Evolutionary conservation across 2,888 invertebrate species (phyloP).

Genomic region (Cecidostiba fungosa): DNA sequence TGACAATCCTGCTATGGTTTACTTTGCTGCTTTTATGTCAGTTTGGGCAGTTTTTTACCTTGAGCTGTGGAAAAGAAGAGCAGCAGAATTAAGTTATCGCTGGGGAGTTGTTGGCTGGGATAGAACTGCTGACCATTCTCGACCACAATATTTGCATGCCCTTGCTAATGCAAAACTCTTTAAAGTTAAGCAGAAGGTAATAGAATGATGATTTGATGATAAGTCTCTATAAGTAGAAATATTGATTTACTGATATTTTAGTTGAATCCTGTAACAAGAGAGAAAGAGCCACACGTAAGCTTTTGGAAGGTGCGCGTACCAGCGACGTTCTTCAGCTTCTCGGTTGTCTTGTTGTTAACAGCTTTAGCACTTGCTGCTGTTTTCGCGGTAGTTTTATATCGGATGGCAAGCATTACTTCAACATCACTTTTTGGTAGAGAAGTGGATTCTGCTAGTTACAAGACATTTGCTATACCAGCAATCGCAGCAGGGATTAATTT

Average conservation of each 20-base stretch:
- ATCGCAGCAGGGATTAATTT: slow-evolving; percentile 91
- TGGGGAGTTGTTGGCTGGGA: slow-evolving; percentile 92
- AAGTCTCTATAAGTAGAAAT: neutral
- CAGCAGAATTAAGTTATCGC: slow-evolving; percentile 88
- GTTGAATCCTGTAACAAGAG: slow-evolving; percentile 80
- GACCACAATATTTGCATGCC: slow-evolving; percentile 89
- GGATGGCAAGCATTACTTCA: slow-evolving; percentile 85
- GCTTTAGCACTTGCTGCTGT: slow-evolving; percentile 87
- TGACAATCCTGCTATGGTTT: slow-evolving; percentile 90
- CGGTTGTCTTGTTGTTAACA: slow-evolving; percentile 85
- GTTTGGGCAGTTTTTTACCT: slow-evolving; percentile 91
- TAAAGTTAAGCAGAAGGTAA: slow-evolving; percentile 85
- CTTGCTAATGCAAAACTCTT: slow-evolving; percentile 88
- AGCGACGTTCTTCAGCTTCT: slow-evolving; percentile 86
- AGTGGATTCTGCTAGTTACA: slow-evolving; percentile 79
- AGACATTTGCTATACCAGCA: slow-evolving; percentile 86
- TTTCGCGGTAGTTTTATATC: slow-evolving; percentile 89
- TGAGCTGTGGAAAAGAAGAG: slow-evolving; percentile 92
- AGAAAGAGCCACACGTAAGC: slow-evolving; percentile 87
- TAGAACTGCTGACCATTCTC: slow-evolving; percentile 87
- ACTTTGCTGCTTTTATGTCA: slow-evolving; percentile 91
- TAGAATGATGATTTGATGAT: neutral
- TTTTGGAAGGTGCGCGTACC: slow-evolving; percentile 89
- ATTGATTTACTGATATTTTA: slow-evolving; percentile 47
- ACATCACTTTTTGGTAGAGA: slow-evolving; percentile 81